These are phyloP conservation scores for Danio albolineatus DNA, from an alignment of 2,797 vertebrate genomes.

Conservation along the genomic window DNA sequence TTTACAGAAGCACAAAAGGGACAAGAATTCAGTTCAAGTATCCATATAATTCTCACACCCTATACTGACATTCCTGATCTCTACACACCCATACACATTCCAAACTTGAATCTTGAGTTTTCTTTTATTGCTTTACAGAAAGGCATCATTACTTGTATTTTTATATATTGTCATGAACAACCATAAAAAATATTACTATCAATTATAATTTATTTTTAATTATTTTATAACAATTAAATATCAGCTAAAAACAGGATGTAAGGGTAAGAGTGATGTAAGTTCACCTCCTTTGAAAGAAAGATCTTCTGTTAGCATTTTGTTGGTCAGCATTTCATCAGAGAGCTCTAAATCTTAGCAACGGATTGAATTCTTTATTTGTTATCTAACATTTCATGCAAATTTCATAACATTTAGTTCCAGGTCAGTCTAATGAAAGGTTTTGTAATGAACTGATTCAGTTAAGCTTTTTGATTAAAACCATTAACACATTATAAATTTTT, in stretches of 20 bases:
- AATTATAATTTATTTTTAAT: no score
- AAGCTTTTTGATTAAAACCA: background rate
- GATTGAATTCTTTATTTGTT: background rate
- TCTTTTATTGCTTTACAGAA: background rate
- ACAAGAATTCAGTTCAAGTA: background rate
- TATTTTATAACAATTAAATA: background rate
- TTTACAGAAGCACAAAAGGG: background rate
- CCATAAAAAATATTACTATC: no score
- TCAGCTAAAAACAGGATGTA: background rate
- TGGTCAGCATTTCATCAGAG: background rate
- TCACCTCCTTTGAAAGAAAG: background rate
- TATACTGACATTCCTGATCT: background rate
- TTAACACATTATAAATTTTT: no score
- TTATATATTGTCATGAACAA: no score
- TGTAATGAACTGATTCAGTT: background rate
- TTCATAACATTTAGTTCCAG: background rate
- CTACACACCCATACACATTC: slow-evolving; percentile 24
- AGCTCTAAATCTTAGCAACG: background rate
- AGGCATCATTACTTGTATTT: background rate
- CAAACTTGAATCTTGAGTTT: background rate
- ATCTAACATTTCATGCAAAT: background rate
- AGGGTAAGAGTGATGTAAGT: background rate
- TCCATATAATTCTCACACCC: slow-evolving; percentile 20
- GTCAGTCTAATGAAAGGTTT: background rate
- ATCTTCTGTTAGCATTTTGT: background rate